Conservation (phyloP, 2,113 vertebrate species). For the Thymallus thymallus region DNA sequence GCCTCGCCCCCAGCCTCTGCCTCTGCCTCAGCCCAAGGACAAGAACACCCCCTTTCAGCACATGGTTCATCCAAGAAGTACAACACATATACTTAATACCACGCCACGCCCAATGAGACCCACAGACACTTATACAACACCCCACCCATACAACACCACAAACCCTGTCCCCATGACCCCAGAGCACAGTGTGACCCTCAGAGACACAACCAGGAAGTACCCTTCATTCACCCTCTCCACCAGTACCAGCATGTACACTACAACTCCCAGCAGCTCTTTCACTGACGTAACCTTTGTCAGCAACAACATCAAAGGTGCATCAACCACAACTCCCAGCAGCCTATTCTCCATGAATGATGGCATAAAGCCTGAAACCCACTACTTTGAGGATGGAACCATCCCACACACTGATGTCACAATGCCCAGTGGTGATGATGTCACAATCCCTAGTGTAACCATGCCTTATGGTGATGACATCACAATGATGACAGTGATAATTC, state of each 20-base stretch:
- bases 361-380: conserved; percentile 9
- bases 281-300: conserved; percentile 26
- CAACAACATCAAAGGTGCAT: conserved; percentile 28
- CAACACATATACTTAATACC: conserved; percentile 12
- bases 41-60: background rate
- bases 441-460: conserved; percentile 9
- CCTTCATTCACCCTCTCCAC: conserved; percentile 34
- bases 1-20: background rate
- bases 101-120: conserved; percentile 31
- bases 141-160: conserved; percentile 13
- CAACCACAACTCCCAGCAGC: conserved; percentile 17
- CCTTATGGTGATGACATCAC: conserved; percentile 4
- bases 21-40: background rate
- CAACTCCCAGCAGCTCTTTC: conserved; percentile 20
- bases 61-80: conserved; percentile 16
- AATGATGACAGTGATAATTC: conserved; percentile 43
- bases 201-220: background rate
- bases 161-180: background rate
- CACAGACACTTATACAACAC: background rate
- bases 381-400: conserved; percentile 35
- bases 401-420: conserved; percentile 30
- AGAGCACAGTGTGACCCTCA: conserved; percentile 6
- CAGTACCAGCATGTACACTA: conserved; percentile 18
- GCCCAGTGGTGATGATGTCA: conserved; percentile 42
- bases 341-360: conserved; percentile 15